Evolutionary conservation across 2,797 vertebrate genomes (phyloP).

Genomic region (Acestrorhynchus altus): DNA sequence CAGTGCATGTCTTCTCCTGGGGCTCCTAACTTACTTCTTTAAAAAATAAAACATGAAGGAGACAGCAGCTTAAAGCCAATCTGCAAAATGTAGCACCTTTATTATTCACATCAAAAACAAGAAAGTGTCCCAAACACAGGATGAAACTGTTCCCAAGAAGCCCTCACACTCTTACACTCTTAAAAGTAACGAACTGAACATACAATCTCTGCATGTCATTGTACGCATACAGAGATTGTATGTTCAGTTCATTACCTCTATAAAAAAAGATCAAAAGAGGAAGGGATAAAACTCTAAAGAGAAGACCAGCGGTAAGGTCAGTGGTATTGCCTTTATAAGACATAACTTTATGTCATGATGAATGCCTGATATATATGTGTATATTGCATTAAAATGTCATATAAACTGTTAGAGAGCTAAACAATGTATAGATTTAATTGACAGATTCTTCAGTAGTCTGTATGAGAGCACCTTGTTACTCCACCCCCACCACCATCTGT

Average conservation of each 20-base stretch:
- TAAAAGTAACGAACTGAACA: too few species aligned
- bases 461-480: too few species aligned
- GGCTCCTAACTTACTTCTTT: background rate
- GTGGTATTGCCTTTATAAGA: background rate
- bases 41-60: background rate
- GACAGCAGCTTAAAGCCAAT: background rate
- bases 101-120: conserved; percentile 71
- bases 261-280: background rate
- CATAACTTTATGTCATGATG: background rate
- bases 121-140: conserved; percentile 42
- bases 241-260: too few species aligned
- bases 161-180: background rate
- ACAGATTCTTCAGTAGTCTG: too few species aligned
- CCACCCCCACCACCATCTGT: too few species aligned
- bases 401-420: too few species aligned
- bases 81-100: conserved; percentile 58
- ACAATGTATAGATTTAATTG: too few species aligned
- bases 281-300: background rate
- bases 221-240: background rate
- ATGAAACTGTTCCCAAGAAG: background rate
- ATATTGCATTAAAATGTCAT: too few species aligned
- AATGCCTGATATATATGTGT: background rate
- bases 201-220: too few species aligned
- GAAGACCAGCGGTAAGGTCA: background rate
- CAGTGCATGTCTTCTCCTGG: background rate